phyloP scores from a whole-genome alignment of 2,113 vertebrate species.

The Himantopus leucocephalus region DNA sequence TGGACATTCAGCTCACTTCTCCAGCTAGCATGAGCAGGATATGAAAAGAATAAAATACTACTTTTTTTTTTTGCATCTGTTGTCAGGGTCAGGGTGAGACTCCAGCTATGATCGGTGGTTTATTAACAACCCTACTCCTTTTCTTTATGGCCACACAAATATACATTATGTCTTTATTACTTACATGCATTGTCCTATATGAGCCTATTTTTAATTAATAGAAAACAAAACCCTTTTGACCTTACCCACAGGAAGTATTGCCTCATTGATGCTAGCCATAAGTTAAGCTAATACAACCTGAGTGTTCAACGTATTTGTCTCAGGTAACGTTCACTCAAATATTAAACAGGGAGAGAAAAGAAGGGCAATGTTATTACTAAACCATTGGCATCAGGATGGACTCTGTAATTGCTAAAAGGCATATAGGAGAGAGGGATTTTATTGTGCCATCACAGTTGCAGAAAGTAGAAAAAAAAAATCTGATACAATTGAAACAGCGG shows the following conservation, averaged over 20 bases:
- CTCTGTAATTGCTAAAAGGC: not conserved
- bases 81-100: not conserved
- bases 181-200: not conserved
- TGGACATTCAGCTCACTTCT: not conserved
- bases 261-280: not conserved
- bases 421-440: not conserved
- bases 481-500: not conserved
- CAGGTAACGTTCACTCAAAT: conserved; percentile 6
- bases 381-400: not conserved
- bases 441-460: not conserved
- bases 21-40: not conserved
- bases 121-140: not conserved
- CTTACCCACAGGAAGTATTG: conserved; percentile 13
- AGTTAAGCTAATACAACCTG: conserved; percentile 14
- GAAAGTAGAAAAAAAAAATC: not conserved
- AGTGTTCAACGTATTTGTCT: not conserved
- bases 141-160: not conserved
- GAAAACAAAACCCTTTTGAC: conserved; percentile 32
- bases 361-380: not conserved
- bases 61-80: not conserved
- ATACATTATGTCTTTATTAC: conserved; percentile 13
- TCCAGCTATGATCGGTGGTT: not conserved
- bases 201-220: conserved; percentile 42
- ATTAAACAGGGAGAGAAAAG: not conserved
- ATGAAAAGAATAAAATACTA: not conserved